Base-by-base conservation (phyloP, 2,797 vertebrate genomes). In the Jordanella pulchra region DNA sequence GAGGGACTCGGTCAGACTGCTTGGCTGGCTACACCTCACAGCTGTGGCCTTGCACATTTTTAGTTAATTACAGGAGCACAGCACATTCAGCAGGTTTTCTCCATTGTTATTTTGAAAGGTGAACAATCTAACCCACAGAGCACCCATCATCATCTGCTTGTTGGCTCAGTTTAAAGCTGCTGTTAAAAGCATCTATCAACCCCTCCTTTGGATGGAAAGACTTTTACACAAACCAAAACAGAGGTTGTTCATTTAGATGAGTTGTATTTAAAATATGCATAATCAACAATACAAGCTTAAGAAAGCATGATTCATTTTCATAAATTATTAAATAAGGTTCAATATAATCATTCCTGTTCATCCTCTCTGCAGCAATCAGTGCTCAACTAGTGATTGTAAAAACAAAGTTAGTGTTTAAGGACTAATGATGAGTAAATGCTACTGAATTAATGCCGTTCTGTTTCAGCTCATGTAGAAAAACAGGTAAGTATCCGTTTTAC, bases 1-100 rank as follows among this genome's bases (percentile, higher is more conserved):
- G 74, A 1, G 88, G 88, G 86, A 80, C 69, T 35, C 7, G 42
- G 76, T 30, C 82, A 65, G 85, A 65, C 81, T 78, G 78, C 82
- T 88, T 79, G 81, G 82, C 86, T 75, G 83, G 87, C 79, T 80
- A 25, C 44, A 65, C 45, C 79, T 78, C 87, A 80, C 89, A 87
- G 88, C 87, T 91, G 90, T 75, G 86, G 78, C 80, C 74, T 9
- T 53, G 77, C 79, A 65, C 71, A 69, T 80, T 81, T 80, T 70
- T 73, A 67, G 73, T 89, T 92, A 92, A 92, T 92, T 91, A 91
- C 87, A 83, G 79, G 72, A 81, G 56, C 71, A 65, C 77, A 79
- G 88, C 86, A 0, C 78, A 79, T 83, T 92, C 92, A 92, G 92
- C 91, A 87, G 77, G 75, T 89, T 84, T 65, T 39, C 78, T 56